Evolutionary conservation across 2,888 invertebrate genomes (phyloP).

Genomic region (Teleogryllus oceanicus): DNA sequence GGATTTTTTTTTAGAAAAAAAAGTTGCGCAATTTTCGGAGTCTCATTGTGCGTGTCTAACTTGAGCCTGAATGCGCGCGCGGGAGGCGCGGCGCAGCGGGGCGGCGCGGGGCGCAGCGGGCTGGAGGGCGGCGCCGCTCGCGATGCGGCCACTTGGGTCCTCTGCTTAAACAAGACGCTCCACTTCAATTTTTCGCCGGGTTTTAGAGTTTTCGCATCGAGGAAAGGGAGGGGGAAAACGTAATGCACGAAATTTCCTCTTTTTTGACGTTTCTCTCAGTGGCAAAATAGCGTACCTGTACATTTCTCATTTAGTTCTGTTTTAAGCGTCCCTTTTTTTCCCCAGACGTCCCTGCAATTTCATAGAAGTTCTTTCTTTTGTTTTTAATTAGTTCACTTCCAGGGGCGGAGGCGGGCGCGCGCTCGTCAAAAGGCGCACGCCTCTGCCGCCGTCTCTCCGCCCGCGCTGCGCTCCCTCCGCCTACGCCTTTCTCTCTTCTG

Average conservation of each 20-base stretch:
- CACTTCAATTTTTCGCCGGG: constrained; percentile 10
- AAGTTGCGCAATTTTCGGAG: constrained; percentile 18
- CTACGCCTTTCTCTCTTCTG: neutral
- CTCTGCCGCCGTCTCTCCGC: neutral
- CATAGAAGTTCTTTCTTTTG: constrained; percentile 18
- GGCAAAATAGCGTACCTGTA: constrained; percentile 18
- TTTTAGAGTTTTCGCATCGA: neutral
- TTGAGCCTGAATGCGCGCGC: neutral
- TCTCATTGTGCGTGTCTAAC: constrained; percentile 18
- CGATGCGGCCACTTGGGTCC: neutral
- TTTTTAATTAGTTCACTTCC: constrained; percentile 18
- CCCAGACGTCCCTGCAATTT: constrained; percentile 2
- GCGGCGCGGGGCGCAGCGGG: neutral
- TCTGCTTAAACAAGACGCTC: constrained; percentile 8
- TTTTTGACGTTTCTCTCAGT: neutral
- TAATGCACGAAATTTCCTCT: constrained; percentile 6
- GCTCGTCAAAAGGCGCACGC: constrained; percentile 18
- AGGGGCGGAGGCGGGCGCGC: neutral
- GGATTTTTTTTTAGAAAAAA: neutral
- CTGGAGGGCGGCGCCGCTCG: neutral
- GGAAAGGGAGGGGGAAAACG: neutral
- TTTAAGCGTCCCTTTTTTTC: constrained; percentile 7
- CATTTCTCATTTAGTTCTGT: constrained; percentile 18
- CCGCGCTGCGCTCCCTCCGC: neutral
- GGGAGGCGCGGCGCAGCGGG: neutral